Evolutionary conservation across 2,797 vertebrate species (phyloP).

Genomic region (Pangasius macronema): DNA sequence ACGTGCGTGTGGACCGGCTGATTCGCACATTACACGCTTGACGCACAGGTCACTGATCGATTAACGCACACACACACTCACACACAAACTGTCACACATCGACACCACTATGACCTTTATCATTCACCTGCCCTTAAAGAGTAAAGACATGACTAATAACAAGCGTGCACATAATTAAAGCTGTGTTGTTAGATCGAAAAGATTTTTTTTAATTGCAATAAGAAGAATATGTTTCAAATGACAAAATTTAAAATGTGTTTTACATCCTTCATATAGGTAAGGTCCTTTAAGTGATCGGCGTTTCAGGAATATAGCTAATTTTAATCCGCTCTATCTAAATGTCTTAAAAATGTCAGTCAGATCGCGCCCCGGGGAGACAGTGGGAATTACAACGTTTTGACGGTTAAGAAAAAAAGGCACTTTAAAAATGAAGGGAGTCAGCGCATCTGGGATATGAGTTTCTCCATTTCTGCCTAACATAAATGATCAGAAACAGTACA

Average conservation of each 20-base stretch:
- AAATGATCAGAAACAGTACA: slow-evolving; percentile 53
- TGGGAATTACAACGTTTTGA: not conserved
- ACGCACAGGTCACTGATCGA: slow-evolving; percentile 5
- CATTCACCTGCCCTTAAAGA: not conserved
- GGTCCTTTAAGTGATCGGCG: not conserved
- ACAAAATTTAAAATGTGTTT: not conserved
- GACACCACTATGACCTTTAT: slow-evolving; percentile 1
- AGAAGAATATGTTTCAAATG: not conserved
- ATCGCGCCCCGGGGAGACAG: not conserved
- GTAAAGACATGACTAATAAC: not conserved
- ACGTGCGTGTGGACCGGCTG: not conserved
- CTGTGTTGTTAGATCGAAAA: not conserved
- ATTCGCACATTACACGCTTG: not conserved
- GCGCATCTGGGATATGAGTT: slow-evolving; percentile 2
- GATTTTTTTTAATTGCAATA: not conserved
- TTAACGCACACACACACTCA: not conserved
- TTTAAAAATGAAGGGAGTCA: not conserved
- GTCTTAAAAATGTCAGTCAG: not conserved
- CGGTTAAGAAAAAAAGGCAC: not conserved
- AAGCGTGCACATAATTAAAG: not conserved
- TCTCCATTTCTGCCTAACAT: not conserved
- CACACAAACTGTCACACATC: not conserved
- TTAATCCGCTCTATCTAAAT: not conserved
- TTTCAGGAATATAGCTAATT: not conserved
- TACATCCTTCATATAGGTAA: not conserved